phyloP scores from a whole-genome alignment of 2,113 vertebrate genomes.

The Apteryx owenii region DNA sequence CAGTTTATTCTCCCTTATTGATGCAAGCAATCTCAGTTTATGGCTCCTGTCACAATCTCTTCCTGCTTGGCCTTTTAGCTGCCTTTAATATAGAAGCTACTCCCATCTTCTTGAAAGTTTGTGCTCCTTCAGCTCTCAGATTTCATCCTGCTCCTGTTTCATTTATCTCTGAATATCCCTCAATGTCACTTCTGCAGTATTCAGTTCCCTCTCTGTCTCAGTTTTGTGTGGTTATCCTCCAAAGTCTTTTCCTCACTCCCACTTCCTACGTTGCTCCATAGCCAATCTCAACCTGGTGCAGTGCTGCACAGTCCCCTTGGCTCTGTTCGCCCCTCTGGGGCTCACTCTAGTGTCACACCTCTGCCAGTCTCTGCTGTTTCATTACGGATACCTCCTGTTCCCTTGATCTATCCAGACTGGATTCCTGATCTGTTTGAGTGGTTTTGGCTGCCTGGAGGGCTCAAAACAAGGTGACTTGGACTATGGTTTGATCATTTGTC shows the following conservation, averaged over 20 bases:
- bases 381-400: not conserved
- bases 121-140: not conserved
- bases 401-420: not conserved
- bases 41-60: slow-evolving; percentile 45
- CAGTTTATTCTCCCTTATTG: slow-evolving; percentile 62
- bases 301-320: not conserved
- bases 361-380: too few species aligned
- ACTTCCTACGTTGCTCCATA: fast-evolving
- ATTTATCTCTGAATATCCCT: not conserved
- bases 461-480: not conserved
- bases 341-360: not conserved
- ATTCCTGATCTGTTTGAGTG: not conserved
- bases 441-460: not conserved
- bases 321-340: not conserved
- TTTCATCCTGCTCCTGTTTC: not conserved
- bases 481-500: not conserved
- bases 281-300: not conserved
- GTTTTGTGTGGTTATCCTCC: not conserved
- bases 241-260: not conserved
- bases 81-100: slow-evolving; percentile 17
- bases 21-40: slow-evolving; percentile 60
- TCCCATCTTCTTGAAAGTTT: not conserved
- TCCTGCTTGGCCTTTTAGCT: slow-evolving; percentile 48
- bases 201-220: not conserved
- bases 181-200: not conserved